Conservation (phyloP, 2,888 invertebrate species). For the Gandaritis pyraliata region DNA sequence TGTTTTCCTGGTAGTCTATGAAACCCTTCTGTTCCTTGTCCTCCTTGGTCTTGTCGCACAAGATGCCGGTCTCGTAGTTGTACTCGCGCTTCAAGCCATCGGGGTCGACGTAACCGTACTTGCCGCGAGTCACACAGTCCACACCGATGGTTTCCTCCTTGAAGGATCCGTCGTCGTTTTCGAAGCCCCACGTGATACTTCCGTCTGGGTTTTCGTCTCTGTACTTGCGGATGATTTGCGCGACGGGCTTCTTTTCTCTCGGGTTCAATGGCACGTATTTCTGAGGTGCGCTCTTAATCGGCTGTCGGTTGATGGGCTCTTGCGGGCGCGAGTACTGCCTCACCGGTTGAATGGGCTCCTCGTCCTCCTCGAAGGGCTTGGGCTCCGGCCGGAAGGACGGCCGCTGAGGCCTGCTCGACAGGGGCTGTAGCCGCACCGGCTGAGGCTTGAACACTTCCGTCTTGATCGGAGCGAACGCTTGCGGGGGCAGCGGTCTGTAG, state of each 20-base stretch:
- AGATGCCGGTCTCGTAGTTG: constrained; percentile 92
- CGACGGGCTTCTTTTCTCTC: constrained; percentile 88
- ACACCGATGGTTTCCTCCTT: constrained; percentile 93
- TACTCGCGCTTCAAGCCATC: constrained; percentile 93
- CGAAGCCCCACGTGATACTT: constrained; percentile 94
- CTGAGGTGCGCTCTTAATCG: constrained; percentile 67
- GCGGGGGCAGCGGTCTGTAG: constrained; percentile 73
- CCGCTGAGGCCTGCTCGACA: constrained; percentile 78
- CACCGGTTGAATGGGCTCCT: constrained; percentile 73
- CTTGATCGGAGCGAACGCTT: constrained; percentile 70
- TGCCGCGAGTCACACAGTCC: constrained; percentile 90
- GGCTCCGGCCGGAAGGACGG: constrained; percentile 81
- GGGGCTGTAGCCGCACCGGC: constrained; percentile 74
- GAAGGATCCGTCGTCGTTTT: constrained; percentile 94
- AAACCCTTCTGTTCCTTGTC: constrained; percentile 86
- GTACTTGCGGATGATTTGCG: constrained; percentile 88
- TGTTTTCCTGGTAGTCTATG: constrained; percentile 90
- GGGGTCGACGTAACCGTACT: constrained; percentile 93
- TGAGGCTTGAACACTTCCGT: constrained; percentile 71
- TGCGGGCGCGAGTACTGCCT: constrained; percentile 78
- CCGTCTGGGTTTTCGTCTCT: constrained; percentile 92
- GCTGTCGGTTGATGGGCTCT: constrained; percentile 66
- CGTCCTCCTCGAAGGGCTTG: constrained; percentile 75
- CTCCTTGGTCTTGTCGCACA: constrained; percentile 85
- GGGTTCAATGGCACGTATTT: constrained; percentile 69